Base-by-base conservation (phyloP, 1,140 invertebrate genomes). In the Drosophila takahashii region DNA sequence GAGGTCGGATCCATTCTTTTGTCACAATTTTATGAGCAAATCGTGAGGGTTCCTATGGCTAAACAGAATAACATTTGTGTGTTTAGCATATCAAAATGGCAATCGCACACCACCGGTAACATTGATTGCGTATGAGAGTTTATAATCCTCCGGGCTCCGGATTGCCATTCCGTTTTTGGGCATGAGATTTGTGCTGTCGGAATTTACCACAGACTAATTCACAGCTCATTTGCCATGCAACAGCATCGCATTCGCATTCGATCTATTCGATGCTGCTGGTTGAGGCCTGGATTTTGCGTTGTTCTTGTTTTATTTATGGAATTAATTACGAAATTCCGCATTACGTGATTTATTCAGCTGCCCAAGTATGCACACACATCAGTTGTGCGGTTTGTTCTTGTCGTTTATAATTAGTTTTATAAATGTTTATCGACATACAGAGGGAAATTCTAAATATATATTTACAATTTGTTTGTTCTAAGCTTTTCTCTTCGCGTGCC, bases 301-400 rank as follows among this genome's bases (percentile, higher is more conserved):
- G 27, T 53, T n/a, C 27, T 8, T 58, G 48, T 18, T 36, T 78
- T 78, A 83, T 78, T 77, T 58, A 58, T 57, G 70, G 45, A 53
- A 83, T 75, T 79, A 70, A 83, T 83, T 83, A 61, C 57, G 16
- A n/a, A 47, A 61, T 53, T 62, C 22, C 48, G 34, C 59, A 65
- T 79, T 47, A 27, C 53, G 51, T 71, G 54, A 81, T 75, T 75
- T 59, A 76, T 18, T 64, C 52, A 22, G 37, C 45, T 51, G 29
- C 5, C 13, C 32, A 52, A 42, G 64, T 64, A 52, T 13, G 8
- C 34, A 39, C n/a, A 39, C n/a, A 26, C 47, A 27, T 66, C 34
- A 7, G 16, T 29, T 29, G 22, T 67, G 32, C 10, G 34, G 59
- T 51, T 41, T 16, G 7, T 4, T 67, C 42, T 9, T 18, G 18